Evolutionary conservation across 1,140 invertebrate species (phyloP).

Genomic region (Lethrus apterus): DNA sequence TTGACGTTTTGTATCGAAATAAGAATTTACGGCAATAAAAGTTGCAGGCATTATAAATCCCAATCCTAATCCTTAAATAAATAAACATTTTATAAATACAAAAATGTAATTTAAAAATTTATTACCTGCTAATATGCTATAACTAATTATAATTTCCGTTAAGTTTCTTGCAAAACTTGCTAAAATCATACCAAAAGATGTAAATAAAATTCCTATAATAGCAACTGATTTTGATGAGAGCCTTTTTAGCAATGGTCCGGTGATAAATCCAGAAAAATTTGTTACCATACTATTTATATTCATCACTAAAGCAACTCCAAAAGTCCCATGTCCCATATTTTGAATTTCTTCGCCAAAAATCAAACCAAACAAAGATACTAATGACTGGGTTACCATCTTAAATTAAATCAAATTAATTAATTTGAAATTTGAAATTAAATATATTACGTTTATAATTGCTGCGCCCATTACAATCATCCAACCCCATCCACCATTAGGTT

Average conservation of each 20-base stretch:
- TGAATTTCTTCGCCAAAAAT: conserved; percentile 59
- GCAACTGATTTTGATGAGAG: conserved; percentile 57
- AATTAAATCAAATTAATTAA: conserved; percentile 27
- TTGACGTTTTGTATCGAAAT: conserved; percentile 58
- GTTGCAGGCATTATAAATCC: conserved; percentile 58
- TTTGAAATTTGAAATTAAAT: neutral
- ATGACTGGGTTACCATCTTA: conserved; percentile 64
- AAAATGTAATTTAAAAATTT: too few species aligned
- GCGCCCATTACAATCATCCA: conserved; percentile 59
- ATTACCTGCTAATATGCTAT: conserved; percentile 60
- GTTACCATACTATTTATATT: conserved; percentile 58
- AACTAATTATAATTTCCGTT: conserved; percentile 57
- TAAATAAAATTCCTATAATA: conserved; percentile 51
- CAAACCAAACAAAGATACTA: conserved; percentile 63
- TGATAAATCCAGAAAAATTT: conserved; percentile 62
- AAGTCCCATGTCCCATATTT: conserved; percentile 53
- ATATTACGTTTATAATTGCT: conserved; percentile 50
- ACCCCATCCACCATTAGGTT: conserved; percentile 60
- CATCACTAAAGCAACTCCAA: conserved; percentile 58
- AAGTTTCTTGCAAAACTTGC: conserved; percentile 55
- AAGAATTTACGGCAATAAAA: conserved; percentile 64
- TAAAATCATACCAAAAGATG: conserved; percentile 51
- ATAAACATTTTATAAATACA: too few species aligned
- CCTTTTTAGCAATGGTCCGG: conserved; percentile 56
- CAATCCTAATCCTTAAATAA: conserved; percentile 54